Evolutionary conservation across 2,113 vertebrate species (phyloP).

Genomic region (Cyanistes caeruleus): DNA sequence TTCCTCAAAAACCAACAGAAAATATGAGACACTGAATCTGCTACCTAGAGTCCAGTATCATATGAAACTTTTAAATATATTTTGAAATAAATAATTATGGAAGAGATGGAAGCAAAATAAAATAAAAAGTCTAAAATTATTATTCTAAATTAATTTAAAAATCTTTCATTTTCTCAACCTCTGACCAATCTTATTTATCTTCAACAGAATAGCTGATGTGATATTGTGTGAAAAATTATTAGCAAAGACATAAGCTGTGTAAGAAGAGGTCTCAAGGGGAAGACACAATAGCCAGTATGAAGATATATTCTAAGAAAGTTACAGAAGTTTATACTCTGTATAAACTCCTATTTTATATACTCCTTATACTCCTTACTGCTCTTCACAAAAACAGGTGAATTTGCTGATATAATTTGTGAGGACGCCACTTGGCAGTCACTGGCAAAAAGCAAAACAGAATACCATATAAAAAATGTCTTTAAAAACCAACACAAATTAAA

Average conservation of each 20-base stretch:
- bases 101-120: not conserved
- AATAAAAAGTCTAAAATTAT: not conserved
- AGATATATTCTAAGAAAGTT: not conserved
- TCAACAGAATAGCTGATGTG: not conserved
- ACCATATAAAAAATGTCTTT: not conserved
- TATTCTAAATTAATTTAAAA: not conserved
- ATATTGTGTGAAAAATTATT: not conserved
- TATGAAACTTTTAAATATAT: not conserved
- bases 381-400: not conserved
- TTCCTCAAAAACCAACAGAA: not conserved
- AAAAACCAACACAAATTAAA: not conserved
- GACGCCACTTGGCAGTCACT: rapidly evolving
- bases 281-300: not conserved
- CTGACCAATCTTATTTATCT: not conserved
- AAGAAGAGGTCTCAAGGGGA: not conserved
- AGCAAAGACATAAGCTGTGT: not conserved
- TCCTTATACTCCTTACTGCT: not conserved
- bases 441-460: not conserved
- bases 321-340: no score
- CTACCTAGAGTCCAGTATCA: not conserved
- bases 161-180: not conserved
- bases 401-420: not conserved
- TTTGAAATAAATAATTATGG: not conserved
- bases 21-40: not conserved
- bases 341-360: no score